These are phyloP conservation scores for Sthenelais limicola DNA, from an alignment of 2,888 invertebrate genomes.

Conservation along the genomic window DNA sequence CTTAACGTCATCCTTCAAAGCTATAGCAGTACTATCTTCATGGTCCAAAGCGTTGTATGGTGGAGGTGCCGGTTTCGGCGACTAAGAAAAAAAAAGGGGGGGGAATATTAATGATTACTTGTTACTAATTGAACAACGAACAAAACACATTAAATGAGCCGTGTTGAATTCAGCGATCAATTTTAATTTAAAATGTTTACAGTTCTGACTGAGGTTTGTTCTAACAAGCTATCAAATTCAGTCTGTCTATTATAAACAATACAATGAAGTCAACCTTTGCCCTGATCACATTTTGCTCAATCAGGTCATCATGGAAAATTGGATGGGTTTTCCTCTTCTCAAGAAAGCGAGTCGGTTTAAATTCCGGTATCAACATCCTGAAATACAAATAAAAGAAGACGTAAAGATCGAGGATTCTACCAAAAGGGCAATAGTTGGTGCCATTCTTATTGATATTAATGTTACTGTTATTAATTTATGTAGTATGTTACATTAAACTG, in stretches of 20 bases:
- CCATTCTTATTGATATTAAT: no score
- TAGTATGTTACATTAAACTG: no score
- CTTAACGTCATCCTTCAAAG: constrained; percentile 14
- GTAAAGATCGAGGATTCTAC: no score
- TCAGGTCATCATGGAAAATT: constrained; percentile 60
- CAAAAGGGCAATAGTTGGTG: no score
- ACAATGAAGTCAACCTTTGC: constrained; percentile 24
- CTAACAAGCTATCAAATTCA: background rate
- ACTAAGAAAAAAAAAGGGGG: constrained; percentile 33
- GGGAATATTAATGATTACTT: no score
- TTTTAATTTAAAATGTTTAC: background rate
- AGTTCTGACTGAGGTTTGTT: background rate
- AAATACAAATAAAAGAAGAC: constrained; percentile 39
- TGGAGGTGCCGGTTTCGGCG: constrained; percentile 51
- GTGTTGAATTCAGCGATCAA: background rate
- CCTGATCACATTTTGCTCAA: constrained; percentile 35
- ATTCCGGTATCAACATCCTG: constrained; percentile 61
- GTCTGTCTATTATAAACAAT: background rate
- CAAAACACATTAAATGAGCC: no score
- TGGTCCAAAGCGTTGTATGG: constrained; percentile 64
- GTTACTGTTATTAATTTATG: no score
- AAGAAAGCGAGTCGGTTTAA: constrained; percentile 56
- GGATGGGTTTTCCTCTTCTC: constrained; percentile 60
- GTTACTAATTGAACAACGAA: no score
- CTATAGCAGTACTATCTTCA: constrained; percentile 41